Conservation (phyloP, 2,797 vertebrate genomes). For the Tinamus major region DNA sequence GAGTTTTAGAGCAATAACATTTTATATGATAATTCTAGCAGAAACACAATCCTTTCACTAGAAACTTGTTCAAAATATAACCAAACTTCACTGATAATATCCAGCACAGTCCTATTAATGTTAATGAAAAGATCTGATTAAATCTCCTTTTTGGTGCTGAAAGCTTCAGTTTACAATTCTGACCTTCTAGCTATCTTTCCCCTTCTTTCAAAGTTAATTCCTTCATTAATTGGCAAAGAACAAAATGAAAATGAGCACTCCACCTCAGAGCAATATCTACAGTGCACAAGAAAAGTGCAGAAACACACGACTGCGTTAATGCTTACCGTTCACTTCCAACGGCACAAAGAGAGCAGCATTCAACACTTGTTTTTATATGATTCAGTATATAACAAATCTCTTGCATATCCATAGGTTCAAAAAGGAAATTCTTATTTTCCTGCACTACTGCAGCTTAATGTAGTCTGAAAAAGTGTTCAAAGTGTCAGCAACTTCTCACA, state of each 20-base stretch:
- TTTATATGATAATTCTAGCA: not conserved
- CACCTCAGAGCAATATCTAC: not conserved
- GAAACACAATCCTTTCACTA: not conserved
- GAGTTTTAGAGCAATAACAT: not conserved
- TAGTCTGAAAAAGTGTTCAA: slow-evolving; percentile 63
- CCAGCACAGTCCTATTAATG: not conserved
- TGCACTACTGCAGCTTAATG: slow-evolving; percentile 50
- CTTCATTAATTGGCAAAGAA: not conserved
- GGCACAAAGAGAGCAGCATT: not conserved
- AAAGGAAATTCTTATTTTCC: slow-evolving; percentile 48
- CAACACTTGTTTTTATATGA: not conserved
- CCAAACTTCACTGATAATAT: not conserved
- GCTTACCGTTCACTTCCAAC: not conserved
- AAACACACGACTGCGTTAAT: not conserved
- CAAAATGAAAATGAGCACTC: not conserved
- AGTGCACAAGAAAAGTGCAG: fast-evolving
- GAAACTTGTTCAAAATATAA: not conserved
- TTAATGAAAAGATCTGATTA: not conserved
- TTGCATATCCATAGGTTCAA: slow-evolving; percentile 54
- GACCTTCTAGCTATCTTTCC: not conserved
- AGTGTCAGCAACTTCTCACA: slow-evolving; percentile 63
- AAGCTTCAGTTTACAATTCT: not conserved
- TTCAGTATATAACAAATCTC: slow-evolving; percentile 54
- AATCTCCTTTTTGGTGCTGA: not conserved
- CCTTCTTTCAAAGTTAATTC: not conserved